A percentile compares a stretch with the other conserved stretches of the same genome.
Conservation (phyloP, 92 coral and sea anemone genomes). For the Parazoanthus atlanticus region DNA sequence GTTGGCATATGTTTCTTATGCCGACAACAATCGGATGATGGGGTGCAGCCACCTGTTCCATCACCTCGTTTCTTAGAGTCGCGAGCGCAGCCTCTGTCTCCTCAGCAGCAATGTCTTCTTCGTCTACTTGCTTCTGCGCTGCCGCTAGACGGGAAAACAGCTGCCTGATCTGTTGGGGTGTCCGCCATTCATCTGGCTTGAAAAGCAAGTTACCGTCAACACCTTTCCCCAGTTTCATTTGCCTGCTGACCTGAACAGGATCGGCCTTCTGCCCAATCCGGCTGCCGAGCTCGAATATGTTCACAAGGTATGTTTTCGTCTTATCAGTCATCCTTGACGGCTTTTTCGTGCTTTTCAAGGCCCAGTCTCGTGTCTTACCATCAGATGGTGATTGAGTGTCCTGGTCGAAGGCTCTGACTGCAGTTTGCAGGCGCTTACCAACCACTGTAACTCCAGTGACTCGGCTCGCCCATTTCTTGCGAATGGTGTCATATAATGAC, state of each 20-base stretch:
- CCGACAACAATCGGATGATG: slow-evolving; percentile 43
- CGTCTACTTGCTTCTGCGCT: slow-evolving; percentile 40
- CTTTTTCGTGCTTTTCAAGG: neutral
- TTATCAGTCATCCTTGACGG: neutral
- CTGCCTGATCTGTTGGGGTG: slow-evolving; percentile 36
- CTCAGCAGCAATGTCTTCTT: slow-evolving; percentile 33
- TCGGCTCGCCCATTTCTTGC: slow-evolving; percentile 45
- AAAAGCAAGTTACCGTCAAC: slow-evolving; percentile 16
- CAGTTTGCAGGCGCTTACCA: too few relatives aligned
- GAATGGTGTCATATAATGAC: slow-evolving; percentile 38
- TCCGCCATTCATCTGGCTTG: slow-evolving; percentile 52
- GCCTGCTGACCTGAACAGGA: slow-evolving; percentile 47
- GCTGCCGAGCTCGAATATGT: neutral
- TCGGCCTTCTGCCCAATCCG: slow-evolving; percentile 45
- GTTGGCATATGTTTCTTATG: slow-evolving; percentile 33
- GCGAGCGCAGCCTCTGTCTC: slow-evolving; percentile 33
- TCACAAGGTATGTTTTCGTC: neutral
- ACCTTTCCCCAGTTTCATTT: slow-evolving; percentile 48
- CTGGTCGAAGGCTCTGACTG: neutral
- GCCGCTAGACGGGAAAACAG: slow-evolving; percentile 36
- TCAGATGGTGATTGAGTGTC: neutral
- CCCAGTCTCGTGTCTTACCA: neutral
- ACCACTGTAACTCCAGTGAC: slow-evolving; percentile 17
- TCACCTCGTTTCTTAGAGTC: slow-evolving; percentile 22
- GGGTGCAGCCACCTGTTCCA: slow-evolving; percentile 17